phyloP scores from a whole-genome alignment of 2,113 vertebrate genomes.

The Tragelaphus imberbis region DNA sequence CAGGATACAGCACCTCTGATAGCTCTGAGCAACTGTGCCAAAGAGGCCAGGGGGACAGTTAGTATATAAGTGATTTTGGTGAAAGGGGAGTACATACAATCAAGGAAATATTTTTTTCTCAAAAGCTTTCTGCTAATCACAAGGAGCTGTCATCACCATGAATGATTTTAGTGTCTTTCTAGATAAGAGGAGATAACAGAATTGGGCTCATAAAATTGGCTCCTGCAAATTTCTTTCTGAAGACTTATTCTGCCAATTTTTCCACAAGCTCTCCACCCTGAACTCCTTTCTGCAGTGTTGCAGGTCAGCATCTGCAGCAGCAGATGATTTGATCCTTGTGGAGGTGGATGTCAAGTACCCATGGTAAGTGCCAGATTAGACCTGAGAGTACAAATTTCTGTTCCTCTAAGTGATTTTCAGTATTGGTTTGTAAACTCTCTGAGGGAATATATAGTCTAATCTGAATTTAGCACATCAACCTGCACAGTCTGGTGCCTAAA shows the following conservation, averaged over 20 bases:
- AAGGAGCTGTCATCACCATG: not conserved
- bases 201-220: not conserved
- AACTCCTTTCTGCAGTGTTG: not conserved
- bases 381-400: not conserved
- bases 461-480: rapidly evolving
- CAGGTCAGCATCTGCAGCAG: not conserved
- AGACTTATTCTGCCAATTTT: not conserved
- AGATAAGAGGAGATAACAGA: not conserved
- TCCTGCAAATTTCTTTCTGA: not conserved
- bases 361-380: not conserved
- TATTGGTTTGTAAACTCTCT: not conserved
- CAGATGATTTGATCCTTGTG: not conserved
- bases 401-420: not conserved
- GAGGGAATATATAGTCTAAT: too few species aligned
- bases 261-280: not conserved
- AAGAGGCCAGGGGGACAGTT: not conserved
- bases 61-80: not conserved
- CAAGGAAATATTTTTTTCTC: not conserved
- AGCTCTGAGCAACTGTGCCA: not conserved
- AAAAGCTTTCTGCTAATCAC: not conserved
- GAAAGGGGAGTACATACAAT: not conserved
- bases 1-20: not conserved
- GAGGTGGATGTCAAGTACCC: not conserved
- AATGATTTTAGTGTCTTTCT: not conserved
- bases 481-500: not conserved